phyloP scores from a whole-genome alignment of 2,797 vertebrate species.

The Saxicola maurus region DNA sequence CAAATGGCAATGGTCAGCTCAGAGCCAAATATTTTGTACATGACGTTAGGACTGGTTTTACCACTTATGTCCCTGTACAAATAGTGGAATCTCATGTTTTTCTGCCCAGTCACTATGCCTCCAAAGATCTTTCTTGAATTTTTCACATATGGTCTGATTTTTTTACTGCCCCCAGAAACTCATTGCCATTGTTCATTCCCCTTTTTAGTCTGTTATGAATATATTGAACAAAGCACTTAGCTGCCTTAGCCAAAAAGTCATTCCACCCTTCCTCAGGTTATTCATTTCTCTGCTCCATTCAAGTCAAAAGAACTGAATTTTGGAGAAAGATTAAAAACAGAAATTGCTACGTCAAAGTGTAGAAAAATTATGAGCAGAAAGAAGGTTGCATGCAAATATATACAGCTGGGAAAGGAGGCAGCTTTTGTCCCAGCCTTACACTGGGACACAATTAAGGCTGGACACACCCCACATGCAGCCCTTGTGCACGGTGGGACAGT shows the following conservation, averaged over 20 bases:
- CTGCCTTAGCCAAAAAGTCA: neutral
- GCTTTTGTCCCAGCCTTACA: neutral
- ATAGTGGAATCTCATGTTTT: neutral
- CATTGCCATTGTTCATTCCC: neutral
- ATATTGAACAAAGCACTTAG: neutral
- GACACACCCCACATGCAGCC: accelerated
- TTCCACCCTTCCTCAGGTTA: neutral
- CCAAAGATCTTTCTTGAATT: neutral
- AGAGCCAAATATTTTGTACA: neutral
- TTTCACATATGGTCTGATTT: neutral
- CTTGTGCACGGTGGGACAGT: neutral
- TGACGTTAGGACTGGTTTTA: neutral
- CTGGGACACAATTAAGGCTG: neutral
- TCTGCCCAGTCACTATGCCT: neutral
- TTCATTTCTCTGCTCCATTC: neutral
- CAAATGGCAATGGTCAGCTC: neutral
- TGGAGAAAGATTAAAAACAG: neutral
- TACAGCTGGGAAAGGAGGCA: neutral
- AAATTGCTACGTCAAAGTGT: neutral
- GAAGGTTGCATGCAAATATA: neutral
- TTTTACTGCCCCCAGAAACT: neutral
- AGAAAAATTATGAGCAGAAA: neutral
- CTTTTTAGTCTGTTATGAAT: neutral
- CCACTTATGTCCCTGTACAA: accelerated
- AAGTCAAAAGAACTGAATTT: neutral